Percentiles rank a stretch among this genome's conserved stretches.
Conservation (phyloP, 2,113 vertebrate genomes). For the Blennius ocellaris region DNA sequence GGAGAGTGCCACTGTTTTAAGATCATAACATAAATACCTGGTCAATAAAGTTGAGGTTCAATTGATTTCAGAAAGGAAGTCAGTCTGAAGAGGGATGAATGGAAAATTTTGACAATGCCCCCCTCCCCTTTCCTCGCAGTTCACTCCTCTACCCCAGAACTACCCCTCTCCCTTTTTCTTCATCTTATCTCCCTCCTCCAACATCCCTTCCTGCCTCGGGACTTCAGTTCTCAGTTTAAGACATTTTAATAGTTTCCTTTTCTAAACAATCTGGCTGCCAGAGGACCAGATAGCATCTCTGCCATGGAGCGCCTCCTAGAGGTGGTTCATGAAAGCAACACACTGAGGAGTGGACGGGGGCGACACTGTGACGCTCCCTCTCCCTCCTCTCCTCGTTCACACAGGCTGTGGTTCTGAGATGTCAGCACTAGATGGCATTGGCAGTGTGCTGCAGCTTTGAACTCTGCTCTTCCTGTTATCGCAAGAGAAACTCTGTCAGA, state of each 20-base stretch:
- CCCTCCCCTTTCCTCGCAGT: conserved; percentile 27
- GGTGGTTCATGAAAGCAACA: conserved; percentile 34
- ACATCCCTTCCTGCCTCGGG: conserved; percentile 57
- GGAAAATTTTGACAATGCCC: conserved; percentile 56
- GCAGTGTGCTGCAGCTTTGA: conserved; percentile 48
- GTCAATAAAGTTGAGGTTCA: too few species aligned
- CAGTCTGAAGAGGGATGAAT: conserved; percentile 20
- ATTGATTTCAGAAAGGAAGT: background rate
- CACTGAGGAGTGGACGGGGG: conserved; percentile 19
- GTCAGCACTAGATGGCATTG: conserved; percentile 79
- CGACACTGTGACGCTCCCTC: conserved; percentile 3
- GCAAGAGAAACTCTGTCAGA: conserved; percentile 12
- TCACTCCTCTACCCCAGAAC: conserved; percentile 21
- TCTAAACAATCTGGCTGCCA: conserved; percentile 78
- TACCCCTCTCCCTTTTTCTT: conserved; percentile 37
- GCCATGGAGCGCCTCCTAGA: conserved; percentile 77
- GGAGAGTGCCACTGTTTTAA: too few species aligned
- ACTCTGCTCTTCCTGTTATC: conserved; percentile 32
- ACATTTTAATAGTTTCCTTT: conserved; percentile 85
- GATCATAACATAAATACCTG: too few species aligned
- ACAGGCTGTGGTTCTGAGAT: conserved; percentile 57
- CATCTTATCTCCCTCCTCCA: conserved; percentile 48
- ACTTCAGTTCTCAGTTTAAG: conserved; percentile 72
- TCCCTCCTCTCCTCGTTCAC: background rate
- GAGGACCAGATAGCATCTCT: conserved; percentile 54